Evolutionary conservation across 2,888 invertebrate species (phyloP).

Genomic region (Nomada fabriciana): DNA sequence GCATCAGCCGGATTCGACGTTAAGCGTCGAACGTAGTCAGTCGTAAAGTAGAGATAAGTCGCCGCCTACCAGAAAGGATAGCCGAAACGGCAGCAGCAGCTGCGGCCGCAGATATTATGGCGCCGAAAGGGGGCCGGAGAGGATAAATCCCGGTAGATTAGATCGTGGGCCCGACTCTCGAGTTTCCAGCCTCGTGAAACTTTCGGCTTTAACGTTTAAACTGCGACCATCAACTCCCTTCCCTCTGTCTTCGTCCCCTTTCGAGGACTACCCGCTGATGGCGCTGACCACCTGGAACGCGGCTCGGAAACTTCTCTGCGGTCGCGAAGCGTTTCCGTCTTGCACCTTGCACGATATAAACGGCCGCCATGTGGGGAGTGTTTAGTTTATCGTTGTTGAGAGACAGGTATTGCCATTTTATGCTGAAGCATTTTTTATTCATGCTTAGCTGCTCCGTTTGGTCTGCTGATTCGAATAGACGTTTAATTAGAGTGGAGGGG

Average conservation of each 20-base stretch:
- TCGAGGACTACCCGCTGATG: slow-evolving; percentile 22
- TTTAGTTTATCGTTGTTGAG: background rate
- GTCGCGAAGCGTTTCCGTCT: background rate
- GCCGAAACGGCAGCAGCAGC: slow-evolving; percentile 82
- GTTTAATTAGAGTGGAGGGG: background rate
- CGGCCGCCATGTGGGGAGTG: background rate
- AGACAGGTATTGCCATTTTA: background rate
- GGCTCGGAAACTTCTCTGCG: background rate
- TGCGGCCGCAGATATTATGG: slow-evolving; percentile 77
- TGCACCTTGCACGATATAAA: background rate
- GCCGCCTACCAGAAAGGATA: slow-evolving; percentile 83
- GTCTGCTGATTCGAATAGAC: too few relatives aligned
- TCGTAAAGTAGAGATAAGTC: slow-evolving; percentile 84
- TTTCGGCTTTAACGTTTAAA: slow-evolving; percentile 64
- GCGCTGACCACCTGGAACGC: slow-evolving; percentile 45
- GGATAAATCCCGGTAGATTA: slow-evolving; percentile 82
- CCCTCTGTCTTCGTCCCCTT: slow-evolving; percentile 14
- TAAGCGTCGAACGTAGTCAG: slow-evolving; percentile 78
- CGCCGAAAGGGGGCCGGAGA: slow-evolving; percentile 80
- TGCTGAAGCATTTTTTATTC: too few relatives aligned
- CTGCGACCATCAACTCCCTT: slow-evolving; percentile 32
- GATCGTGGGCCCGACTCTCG: slow-evolving; percentile 73
- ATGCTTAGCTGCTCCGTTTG: background rate
- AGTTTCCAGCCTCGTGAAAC: slow-evolving; percentile 67
- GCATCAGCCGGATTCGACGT: slow-evolving; percentile 74